Percentiles rank a stretch among this genome's conserved stretches.
Evolutionary conservation across 2,888 invertebrate species (phyloP).

Genomic region (Pristionchus mayeri): DNA sequence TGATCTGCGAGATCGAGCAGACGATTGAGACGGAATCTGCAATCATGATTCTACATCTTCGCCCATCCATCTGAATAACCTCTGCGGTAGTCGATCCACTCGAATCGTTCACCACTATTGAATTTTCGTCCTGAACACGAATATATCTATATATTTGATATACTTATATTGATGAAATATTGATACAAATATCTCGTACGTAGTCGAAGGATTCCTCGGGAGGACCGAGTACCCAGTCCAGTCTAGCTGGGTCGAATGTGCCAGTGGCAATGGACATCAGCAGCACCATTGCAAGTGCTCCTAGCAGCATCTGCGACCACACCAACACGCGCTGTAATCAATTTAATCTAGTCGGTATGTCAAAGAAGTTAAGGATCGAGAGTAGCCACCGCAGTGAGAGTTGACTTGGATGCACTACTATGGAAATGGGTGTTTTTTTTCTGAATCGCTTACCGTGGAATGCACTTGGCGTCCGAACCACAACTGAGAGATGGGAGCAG

Average conservation of each 20-base stretch:
- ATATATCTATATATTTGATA: neutral
- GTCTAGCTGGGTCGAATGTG: neutral
- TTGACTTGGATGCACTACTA: too few species aligned
- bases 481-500: constrained; percentile 23
- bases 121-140: neutral
- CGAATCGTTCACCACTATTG: neutral
- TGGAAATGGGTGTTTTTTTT: too few species aligned
- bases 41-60: neutral
- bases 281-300: neutral
- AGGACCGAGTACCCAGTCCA: neutral
- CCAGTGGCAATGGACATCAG: neutral
- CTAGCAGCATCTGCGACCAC: constrained; percentile 45
- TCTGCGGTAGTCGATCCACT: neutral
- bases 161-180: too few species aligned
- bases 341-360: too few species aligned
- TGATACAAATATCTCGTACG: neutral
- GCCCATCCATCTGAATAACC: neutral
- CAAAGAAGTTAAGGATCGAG: too few species aligned
- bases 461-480: constrained; percentile 47
- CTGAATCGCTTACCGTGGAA: neutral
- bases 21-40: neutral
- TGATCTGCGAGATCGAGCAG: neutral
- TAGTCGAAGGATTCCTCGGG: neutral
- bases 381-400: too few species aligned
- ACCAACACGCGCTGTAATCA: constrained; percentile 23